These are phyloP conservation scores for Battus philenor DNA, from an alignment of 1,140 invertebrate genomes.

Conservation along the genomic window DNA sequence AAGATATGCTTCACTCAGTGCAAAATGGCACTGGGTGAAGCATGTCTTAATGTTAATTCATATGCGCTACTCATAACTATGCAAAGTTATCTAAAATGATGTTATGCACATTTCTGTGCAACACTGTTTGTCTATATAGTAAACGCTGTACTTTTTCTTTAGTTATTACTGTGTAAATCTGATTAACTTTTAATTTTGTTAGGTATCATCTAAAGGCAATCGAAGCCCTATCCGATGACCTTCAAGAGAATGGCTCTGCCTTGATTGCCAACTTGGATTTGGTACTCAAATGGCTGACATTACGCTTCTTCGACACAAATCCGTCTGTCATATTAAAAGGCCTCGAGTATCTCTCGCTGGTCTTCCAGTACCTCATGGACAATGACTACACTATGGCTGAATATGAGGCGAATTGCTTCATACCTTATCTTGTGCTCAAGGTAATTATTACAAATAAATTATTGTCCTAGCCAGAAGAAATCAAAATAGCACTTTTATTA, in stretches of 20 bases:
- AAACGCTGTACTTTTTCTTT: too few species aligned
- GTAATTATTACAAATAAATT: conserved; percentile 63
- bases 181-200: not conserved
- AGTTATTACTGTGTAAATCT: too few species aligned
- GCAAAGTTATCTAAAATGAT: too few species aligned
- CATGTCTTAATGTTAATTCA: too few species aligned
- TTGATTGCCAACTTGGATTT: conserved; percentile 95
- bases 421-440: conserved; percentile 95
- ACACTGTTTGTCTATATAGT: too few species aligned
- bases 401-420: conserved; percentile 93
- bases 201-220: conserved; percentile 97
- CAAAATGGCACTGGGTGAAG: too few species aligned
- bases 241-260: conserved; percentile 85
- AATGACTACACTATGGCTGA: conserved; percentile 92
- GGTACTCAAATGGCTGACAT: conserved; percentile 96
- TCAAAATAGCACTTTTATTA: too few species aligned
- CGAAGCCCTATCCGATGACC: conserved; percentile 90
- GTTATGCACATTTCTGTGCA: too few species aligned
- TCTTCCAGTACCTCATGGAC: conserved; percentile 88
- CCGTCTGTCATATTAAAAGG: conserved; percentile 96
- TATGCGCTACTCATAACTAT: too few species aligned
- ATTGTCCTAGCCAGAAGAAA: too few species aligned
- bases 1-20: too few species aligned
- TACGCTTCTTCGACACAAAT: conserved; percentile 98
- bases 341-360: conserved; percentile 90